Percentiles rank a stretch among this genome's conserved stretches.
Evolutionary conservation across 2,113 vertebrate species (phyloP).

Genomic region (Amphiprion percula): DNA sequence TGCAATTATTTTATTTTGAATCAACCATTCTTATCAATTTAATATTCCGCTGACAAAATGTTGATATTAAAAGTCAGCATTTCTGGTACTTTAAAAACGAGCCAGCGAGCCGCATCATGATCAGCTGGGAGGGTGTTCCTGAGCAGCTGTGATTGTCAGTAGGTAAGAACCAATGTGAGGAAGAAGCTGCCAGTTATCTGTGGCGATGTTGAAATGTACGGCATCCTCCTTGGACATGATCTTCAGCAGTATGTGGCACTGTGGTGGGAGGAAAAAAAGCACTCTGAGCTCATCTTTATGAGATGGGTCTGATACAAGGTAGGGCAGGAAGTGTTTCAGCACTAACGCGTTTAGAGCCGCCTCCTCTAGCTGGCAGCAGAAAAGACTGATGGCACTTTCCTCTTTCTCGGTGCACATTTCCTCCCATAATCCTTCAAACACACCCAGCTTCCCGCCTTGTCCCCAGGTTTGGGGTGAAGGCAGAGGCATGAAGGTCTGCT

Average conservation of each 20-base stretch:
- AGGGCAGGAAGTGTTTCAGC: conserved; percentile 80
- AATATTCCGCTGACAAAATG: not conserved
- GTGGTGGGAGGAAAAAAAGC: conserved; percentile 85
- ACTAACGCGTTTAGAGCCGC: conserved; percentile 74
- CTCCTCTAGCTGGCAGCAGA: conserved; percentile 83
- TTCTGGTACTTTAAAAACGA: conserved; percentile 35
- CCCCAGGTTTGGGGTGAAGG: conserved; percentile 69
- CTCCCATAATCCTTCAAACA: conserved; percentile 87
- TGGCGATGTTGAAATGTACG: conserved; percentile 82
- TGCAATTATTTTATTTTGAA: conserved; percentile 50
- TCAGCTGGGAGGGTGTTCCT: not conserved
- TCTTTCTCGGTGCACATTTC: conserved; percentile 57
- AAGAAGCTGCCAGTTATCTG: conserved; percentile 88
- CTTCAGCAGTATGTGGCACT: conserved; percentile 84
- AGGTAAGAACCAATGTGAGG: conserved; percentile 85
- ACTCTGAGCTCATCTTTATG: conserved; percentile 70
- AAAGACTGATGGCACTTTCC: conserved; percentile 79
- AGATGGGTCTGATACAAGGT: conserved; percentile 72
- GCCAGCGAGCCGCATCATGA: not conserved
- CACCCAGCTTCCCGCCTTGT: not conserved
- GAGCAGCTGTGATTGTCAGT: conserved; percentile 60
- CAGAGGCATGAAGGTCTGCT: conserved; percentile 84
- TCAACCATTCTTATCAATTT: not conserved
- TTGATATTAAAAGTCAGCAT: conserved; percentile 44
- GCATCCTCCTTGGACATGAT: conserved; percentile 73